Base-by-base conservation (phyloP, 2,888 invertebrate genomes). In the Lasioglossum vierecki region DNA sequence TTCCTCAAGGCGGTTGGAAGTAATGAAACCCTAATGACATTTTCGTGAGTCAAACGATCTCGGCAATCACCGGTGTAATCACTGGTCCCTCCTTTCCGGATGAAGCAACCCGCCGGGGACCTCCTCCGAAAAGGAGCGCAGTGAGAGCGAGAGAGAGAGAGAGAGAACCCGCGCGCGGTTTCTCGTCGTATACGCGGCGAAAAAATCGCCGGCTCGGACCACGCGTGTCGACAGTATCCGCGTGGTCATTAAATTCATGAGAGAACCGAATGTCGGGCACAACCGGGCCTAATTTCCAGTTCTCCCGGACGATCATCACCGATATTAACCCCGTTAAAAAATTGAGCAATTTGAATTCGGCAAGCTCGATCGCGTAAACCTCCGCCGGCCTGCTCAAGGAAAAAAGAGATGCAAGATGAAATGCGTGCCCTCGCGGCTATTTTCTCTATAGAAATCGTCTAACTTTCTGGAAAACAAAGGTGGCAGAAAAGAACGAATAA, bases 11-110 rank as follows among this genome's bases (percentile, higher is more conserved):
- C 91, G 91, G 91, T 94, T 92, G 88, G 88, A 88, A 90, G 91
- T 93, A 92, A 93, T 92, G 93, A 93, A 93, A 93, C 92, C 91
- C 91, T 94, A 94, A 94, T 94, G 93, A 93, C 93, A 94, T 94
- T 94, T 94, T 94, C 93, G 93, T 93, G 93, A 93, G 93, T 87
- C 89, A 90, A 93, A 93, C 92, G 91, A 92, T 91, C 91, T 88
- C 90, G 91, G 91, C 92, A 93, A 94, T 92, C 91, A 91, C 89
- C 57, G 87, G 91, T 91, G 90, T 91, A 93, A 92, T 92, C 92
- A 92, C 89, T 88, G 87, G 91, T 88, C 86, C 89, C 90, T 90
- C 90, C 91, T 93, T 91, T 90, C 88, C 93, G 92, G 91, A 92
- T 92, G 92, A 91, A 77, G 93, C 92, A 92, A 92, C 89, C 88